Conservation (phyloP, 2,113 vertebrate species). For the Hylia prasina region DNA sequence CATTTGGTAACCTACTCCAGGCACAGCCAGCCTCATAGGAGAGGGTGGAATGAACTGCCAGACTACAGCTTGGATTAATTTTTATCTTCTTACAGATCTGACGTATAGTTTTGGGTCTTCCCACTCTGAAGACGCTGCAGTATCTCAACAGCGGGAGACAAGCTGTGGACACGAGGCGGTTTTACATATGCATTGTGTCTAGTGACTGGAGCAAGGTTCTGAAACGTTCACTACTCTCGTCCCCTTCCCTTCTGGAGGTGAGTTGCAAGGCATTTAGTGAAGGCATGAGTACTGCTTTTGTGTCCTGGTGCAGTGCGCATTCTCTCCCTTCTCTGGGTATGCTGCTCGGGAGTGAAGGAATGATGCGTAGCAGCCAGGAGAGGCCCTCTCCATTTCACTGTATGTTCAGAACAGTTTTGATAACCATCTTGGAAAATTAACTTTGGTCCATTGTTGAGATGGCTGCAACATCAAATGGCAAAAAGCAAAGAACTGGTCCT, state of each 20-base stretch:
- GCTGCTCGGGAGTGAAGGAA: neutral
- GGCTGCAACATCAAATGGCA: neutral
- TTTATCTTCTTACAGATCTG: neutral
- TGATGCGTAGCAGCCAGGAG: neutral
- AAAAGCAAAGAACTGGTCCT: neutral
- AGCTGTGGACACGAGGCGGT: neutral
- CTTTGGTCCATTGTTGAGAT: neutral
- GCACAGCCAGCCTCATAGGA: neutral
- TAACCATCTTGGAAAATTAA: neutral
- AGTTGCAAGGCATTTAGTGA: neutral
- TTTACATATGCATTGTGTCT: neutral
- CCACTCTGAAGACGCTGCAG: neutral
- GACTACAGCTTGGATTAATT: neutral
- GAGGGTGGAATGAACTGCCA: neutral
- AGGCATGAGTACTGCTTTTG: neutral
- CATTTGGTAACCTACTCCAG: neutral
- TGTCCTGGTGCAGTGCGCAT: neutral
- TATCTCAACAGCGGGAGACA: neutral
- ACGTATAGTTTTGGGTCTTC: neutral
- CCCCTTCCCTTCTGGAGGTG: neutral
- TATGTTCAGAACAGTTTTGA: neutral
- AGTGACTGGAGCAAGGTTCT: neutral
- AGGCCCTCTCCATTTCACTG: neutral
- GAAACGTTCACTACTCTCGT: neutral
- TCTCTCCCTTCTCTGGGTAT: neutral